phyloP scores from a whole-genome alignment of 2,797 vertebrate genomes.

The Tapera naevia region DNA sequence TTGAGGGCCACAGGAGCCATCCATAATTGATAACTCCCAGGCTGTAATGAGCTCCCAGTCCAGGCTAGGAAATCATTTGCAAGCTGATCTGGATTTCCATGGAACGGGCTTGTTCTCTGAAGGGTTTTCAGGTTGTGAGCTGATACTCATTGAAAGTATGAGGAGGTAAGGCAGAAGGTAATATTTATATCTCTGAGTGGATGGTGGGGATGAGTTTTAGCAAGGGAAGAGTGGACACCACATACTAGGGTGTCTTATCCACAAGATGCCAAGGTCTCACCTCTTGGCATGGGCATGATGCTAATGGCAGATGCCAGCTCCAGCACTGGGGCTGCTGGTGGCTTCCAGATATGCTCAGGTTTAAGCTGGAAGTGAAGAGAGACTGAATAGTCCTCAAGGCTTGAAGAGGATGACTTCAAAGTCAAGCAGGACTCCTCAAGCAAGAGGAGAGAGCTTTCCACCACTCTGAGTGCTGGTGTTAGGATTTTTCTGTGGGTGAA shows the following conservation, averaged over 20 bases:
- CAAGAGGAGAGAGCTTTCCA: accelerated
- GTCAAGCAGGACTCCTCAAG: too few species aligned
- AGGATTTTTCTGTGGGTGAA: not conserved
- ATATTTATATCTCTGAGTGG: not conserved
- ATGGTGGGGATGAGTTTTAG: not conserved
- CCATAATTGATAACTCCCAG: not conserved
- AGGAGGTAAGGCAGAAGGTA: not conserved
- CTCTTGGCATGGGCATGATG: not conserved
- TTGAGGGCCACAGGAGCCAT: not conserved
- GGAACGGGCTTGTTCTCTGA: not conserved
- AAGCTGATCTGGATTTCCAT: not conserved
- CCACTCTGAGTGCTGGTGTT: accelerated
- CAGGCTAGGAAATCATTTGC: not conserved
- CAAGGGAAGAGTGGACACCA: not conserved
- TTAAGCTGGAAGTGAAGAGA: not conserved
- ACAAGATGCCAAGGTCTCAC: not conserved
- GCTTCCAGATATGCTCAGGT: accelerated
- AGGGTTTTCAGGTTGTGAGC: not conserved
- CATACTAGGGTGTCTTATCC: accelerated
- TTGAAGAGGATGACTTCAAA: not conserved
- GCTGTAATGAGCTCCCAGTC: not conserved
- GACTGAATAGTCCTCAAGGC: not conserved
- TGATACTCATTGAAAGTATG: too few species aligned
- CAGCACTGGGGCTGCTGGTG: not conserved
- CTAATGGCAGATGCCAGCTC: not conserved